phyloP scores from a whole-genome alignment of 2,113 vertebrate genomes.

The Xyliphius kryptos region DNA sequence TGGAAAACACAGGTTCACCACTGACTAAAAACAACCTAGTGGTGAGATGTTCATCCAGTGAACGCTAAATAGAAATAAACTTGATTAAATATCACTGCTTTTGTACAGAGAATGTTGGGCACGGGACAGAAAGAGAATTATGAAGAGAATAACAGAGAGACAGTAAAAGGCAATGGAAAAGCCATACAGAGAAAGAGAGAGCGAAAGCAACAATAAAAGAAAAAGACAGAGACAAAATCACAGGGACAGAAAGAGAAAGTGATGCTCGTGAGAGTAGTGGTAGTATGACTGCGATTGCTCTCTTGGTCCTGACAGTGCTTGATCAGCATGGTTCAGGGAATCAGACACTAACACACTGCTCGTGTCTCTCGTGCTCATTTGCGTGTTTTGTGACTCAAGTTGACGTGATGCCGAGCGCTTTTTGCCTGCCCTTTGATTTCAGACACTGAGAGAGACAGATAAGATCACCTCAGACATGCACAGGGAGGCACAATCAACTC shows the following conservation, averaged over 20 bases:
- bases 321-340: conserved; percentile 61
- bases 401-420: conserved; percentile 41
- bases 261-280: conserved; percentile 32
- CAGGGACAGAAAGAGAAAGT: conserved; percentile 24
- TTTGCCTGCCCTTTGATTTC: conserved; percentile 55
- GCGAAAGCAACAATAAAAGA: conserved; percentile 4
- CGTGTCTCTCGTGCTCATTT: conserved; percentile 62
- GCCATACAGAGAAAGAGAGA: too few species aligned
- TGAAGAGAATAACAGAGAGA: too few species aligned
- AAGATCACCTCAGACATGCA: conserved; percentile 41
- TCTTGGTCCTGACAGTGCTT: conserved; percentile 54
- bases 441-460: conserved; percentile 40
- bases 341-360: conserved; percentile 50
- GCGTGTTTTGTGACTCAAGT: conserved; percentile 57
- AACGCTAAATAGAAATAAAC: too few species aligned
- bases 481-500: conserved; percentile 5
- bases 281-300: conserved; percentile 30
- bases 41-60: too few species aligned
- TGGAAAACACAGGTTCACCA: too few species aligned
- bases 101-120: too few species aligned
- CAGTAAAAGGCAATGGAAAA: too few species aligned
- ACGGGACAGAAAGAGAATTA: too few species aligned
- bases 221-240: not conserved
- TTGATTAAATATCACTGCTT: too few species aligned
- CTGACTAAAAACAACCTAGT: too few species aligned